A percentile compares a stretch with the other conserved stretches of the same genome.
These are phyloP conservation scores for Drosophila dunni DNA, from an alignment of 1,140 invertebrate species.

Conservation along the genomic window DNA sequence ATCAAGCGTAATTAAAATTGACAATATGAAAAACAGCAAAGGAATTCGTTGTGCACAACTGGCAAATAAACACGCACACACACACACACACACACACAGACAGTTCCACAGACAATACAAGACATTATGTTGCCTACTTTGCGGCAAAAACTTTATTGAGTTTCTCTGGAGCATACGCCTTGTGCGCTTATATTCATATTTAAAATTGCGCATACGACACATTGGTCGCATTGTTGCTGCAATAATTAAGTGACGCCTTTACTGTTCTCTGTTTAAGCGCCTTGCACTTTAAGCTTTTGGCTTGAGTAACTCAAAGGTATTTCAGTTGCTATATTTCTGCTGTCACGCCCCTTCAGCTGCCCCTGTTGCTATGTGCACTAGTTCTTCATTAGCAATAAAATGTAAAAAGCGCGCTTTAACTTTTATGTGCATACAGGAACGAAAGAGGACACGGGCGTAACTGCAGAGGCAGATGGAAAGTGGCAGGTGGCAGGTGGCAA, in stretches of 20 bases:
- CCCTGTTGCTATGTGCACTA: constrained; percentile 14
- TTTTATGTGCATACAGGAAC: constrained; percentile 40
- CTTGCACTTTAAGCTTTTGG: constrained; percentile 29
- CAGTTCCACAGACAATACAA: background rate
- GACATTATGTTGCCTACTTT: constrained; percentile 42
- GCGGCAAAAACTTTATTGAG: constrained; percentile 24
- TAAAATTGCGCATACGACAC: constrained; percentile 39
- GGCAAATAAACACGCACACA: background rate
- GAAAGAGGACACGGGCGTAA: background rate
- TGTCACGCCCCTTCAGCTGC: background rate
- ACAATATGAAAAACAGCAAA: background rate
- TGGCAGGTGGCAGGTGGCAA: background rate
- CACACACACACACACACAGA: background rate
- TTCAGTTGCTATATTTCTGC: background rate
- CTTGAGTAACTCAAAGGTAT: constrained; percentile 45
- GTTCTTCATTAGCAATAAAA: constrained; percentile 75
- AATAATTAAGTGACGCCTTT: constrained; percentile 43
- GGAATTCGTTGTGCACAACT: background rate
- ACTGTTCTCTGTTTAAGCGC: background rate
- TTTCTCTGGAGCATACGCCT: constrained; percentile 13
- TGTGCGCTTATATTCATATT: background rate
- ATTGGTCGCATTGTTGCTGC: constrained; percentile 22
- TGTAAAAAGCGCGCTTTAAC: constrained; percentile 40
- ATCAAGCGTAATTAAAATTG: background rate
- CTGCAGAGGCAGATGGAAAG: background rate